These are phyloP conservation scores for Carposina sasakii DNA, from an alignment of 1,140 invertebrate genomes.

Conservation along the genomic window DNA sequence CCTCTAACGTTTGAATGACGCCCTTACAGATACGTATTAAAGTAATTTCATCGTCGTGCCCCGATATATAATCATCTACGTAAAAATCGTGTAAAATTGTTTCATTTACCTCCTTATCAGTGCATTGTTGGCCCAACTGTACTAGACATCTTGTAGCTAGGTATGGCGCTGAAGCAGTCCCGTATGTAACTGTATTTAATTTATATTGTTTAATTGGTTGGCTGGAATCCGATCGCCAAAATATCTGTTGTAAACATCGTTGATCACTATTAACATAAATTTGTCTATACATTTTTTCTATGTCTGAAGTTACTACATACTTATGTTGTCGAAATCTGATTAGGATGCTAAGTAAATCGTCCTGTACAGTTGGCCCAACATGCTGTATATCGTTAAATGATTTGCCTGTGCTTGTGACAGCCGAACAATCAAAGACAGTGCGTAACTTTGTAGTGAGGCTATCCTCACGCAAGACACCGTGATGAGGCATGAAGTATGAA, in stretches of 20 bases:
- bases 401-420: background rate
- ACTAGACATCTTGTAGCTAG: constrained; percentile 10
- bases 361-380: constrained; percentile 11
- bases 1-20: constrained; percentile 2
- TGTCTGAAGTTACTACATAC: constrained; percentile 7
- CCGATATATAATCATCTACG: constrained; percentile 6
- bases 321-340: constrained; percentile 13
- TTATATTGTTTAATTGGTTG: constrained; percentile 9
- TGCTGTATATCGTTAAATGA: constrained; percentile 6
- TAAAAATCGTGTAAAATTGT: constrained; percentile 8
- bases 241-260: constrained; percentile 14
- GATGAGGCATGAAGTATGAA: background rate
- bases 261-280: constrained; percentile 1
- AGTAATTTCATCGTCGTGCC: background rate
- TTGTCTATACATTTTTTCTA: constrained; percentile 12
- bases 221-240: constrained; percentile 9
- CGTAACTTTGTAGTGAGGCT: constrained; percentile 11
- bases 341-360: constrained; percentile 10
- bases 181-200: constrained; percentile 5
- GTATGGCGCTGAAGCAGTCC: constrained; percentile 9
- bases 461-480: constrained; percentile 8
- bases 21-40: constrained; percentile 2
- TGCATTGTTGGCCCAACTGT: constrained; percentile 12
- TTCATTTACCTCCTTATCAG: background rate
- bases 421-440: constrained; percentile 9